phyloP scores from a whole-genome alignment of 2,888 invertebrate species.

The Caenorhabditis japonica region DNA sequence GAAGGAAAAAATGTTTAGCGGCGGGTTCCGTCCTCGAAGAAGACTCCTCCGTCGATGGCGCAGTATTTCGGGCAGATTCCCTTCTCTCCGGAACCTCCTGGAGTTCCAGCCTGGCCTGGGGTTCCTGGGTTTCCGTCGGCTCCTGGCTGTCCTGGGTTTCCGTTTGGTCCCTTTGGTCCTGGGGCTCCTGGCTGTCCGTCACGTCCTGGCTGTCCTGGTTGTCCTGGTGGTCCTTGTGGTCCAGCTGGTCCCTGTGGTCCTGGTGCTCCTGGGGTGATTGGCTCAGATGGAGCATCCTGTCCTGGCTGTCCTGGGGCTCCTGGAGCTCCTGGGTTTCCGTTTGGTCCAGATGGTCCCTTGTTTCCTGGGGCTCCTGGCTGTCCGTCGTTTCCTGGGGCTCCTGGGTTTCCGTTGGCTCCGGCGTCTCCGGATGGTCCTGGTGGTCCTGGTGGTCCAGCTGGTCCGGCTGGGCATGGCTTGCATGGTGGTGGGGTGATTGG shows the following conservation, averaged over 20 bases:
- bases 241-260: constrained; percentile 64
- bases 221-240: constrained; percentile 65
- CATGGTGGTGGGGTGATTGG: constrained; percentile 70
- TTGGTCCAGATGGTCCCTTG: constrained; percentile 69
- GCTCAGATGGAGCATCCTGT: constrained; percentile 67
- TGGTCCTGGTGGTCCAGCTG: constrained; percentile 64
- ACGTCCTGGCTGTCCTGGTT: constrained; percentile 62
- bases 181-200: constrained; percentile 56
- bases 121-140: constrained; percentile 57
- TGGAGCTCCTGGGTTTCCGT: constrained; percentile 68
- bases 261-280: constrained; percentile 66
- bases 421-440: constrained; percentile 64
- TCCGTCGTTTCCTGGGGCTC: constrained; percentile 56
- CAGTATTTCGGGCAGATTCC: constrained; percentile 72
- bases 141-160: constrained; percentile 61
- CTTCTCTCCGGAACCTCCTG: constrained; percentile 61
- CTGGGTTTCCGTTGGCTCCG: constrained; percentile 54
- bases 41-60: constrained; percentile 75
- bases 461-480: constrained; percentile 68
- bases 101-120: constrained; percentile 63
- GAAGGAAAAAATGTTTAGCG: constrained; percentile 15
- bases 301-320: constrained; percentile 73
- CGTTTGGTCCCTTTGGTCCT: constrained; percentile 64
- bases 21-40: constrained; percentile 75
- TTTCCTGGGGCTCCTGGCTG: constrained; percentile 65